A percentile compares a stretch with the other conserved stretches of the same genome.
These are phyloP conservation scores for Noctua pronuba DNA, from an alignment of 2,888 invertebrate species.

Conservation along the genomic window DNA sequence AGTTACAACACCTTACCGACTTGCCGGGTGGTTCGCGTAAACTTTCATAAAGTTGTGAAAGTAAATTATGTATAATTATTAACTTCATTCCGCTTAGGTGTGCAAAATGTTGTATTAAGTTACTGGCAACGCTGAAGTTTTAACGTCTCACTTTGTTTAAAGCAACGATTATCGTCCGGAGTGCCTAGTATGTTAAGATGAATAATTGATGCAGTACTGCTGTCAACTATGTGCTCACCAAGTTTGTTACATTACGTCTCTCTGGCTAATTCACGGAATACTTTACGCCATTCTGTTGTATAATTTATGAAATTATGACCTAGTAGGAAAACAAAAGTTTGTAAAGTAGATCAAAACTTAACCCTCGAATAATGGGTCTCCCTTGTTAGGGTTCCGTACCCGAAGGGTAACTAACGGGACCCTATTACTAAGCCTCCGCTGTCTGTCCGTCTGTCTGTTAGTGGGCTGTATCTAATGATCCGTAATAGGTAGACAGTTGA, in stretches of 20 bases:
- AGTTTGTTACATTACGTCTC: constrained; percentile 43
- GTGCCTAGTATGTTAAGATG: constrained; percentile 59
- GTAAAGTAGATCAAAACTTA: constrained; percentile 1
- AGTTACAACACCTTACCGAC: constrained; percentile 62
- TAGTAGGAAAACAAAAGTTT: constrained; percentile 16
- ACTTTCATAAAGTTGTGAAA: constrained; percentile 74
- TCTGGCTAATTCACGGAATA: constrained; percentile 45
- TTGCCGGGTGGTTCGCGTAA: constrained; percentile 65
- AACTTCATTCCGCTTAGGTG: constrained; percentile 74
- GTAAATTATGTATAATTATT: constrained; percentile 78
- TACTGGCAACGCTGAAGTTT: constrained; percentile 70
- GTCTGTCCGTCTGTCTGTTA: too few species aligned
- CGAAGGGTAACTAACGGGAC: too few species aligned
- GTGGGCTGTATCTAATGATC: too few species aligned
- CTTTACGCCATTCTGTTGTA: constrained; percentile 21
- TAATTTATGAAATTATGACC: constrained; percentile 35
- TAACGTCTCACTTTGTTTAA: constrained; percentile 69
- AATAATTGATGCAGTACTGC: constrained; percentile 58
- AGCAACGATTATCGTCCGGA: constrained; percentile 58
- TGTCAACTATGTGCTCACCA: constrained; percentile 47
- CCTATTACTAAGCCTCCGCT: too few species aligned
- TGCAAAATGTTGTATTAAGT: constrained; percentile 75
- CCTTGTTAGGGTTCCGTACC: background rate
- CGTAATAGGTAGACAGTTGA: too few species aligned
- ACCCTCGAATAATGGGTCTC: background rate